A percentile compares a stretch with the other conserved stretches of the same genome.
These are phyloP conservation scores for Hydropsyche tenuis DNA, from an alignment of 1,140 invertebrate species.

Conservation along the genomic window DNA sequence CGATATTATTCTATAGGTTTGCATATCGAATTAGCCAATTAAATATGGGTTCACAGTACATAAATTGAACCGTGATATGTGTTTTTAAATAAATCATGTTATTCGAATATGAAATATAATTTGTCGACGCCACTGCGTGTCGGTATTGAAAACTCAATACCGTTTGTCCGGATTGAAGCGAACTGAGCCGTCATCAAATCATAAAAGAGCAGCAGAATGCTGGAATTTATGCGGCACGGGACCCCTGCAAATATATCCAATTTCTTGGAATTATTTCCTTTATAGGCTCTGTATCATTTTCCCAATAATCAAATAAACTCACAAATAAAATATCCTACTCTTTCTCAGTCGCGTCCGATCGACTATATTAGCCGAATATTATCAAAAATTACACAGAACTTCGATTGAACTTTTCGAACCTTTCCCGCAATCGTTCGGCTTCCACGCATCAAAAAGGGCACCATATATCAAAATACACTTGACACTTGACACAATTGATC, in stretches of 20 bases:
- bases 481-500: too few species aligned
- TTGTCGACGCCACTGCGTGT: conserved; percentile 4
- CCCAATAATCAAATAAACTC: conserved; percentile 48
- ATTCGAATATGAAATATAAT: too few species aligned
- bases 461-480: too few species aligned
- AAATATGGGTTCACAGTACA: too few species aligned
- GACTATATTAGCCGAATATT: background rate
- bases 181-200: conserved; percentile 48
- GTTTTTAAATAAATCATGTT: too few species aligned
- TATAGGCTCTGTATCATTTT: conserved; percentile 45
- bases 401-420: too few species aligned
- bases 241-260: conserved; percentile 42
- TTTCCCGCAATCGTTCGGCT: too few species aligned
- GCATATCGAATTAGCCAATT: too few species aligned
- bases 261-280: conserved; percentile 48
- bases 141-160: conserved; percentile 48
- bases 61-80: too few species aligned
- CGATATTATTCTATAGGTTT: too few species aligned
- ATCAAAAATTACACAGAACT: too few species aligned
- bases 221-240: conserved; percentile 46
- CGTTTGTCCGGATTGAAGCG: conserved; percentile 49
- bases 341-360: background rate
- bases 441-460: too few species aligned
- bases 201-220: conserved; percentile 49
- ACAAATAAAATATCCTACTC: conserved; percentile 28